Percentiles rank a stretch among this genome's conserved stretches.
Evolutionary conservation across 2,797 vertebrate species (phyloP).

Genomic region (Chloroceryle amazona): DNA sequence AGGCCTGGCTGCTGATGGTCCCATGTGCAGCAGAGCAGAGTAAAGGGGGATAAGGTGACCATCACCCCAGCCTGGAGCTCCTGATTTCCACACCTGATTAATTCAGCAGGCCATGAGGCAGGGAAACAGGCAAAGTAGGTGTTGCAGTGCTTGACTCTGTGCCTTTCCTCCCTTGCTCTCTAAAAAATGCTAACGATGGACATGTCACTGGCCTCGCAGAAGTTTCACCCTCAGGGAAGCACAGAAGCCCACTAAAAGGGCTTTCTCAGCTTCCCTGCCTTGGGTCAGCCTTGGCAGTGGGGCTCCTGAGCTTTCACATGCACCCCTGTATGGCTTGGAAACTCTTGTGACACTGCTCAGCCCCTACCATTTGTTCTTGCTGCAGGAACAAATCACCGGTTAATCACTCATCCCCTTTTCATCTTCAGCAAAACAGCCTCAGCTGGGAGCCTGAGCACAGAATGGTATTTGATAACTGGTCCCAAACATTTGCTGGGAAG

Average conservation of each 20-base stretch:
- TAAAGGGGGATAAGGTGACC: neutral
- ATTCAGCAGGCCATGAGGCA: neutral
- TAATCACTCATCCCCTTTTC: neutral
- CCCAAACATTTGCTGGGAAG: neutral
- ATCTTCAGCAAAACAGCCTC: neutral
- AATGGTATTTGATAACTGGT: neutral
- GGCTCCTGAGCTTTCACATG: neutral
- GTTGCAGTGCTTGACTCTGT: neutral
- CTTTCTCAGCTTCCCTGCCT: neutral
- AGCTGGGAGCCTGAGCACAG: neutral
- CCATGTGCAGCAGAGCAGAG: rapidly evolving
- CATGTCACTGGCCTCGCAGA: neutral
- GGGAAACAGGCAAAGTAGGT: neutral
- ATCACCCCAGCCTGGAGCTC: neutral
- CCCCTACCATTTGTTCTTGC: neutral
- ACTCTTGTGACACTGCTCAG: neutral
- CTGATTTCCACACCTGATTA: neutral
- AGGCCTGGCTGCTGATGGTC: neutral
- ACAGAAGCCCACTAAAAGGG: neutral
- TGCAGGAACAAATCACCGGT: neutral
- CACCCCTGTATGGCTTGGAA: neutral
- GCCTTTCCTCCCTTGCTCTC: neutral
- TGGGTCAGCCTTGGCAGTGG: neutral
- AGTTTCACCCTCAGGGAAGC: neutral
- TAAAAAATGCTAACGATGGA: neutral